These are phyloP conservation scores for Microctonus aethiopoides DNA, from an alignment of 2,888 invertebrate species.

Conservation along the genomic window DNA sequence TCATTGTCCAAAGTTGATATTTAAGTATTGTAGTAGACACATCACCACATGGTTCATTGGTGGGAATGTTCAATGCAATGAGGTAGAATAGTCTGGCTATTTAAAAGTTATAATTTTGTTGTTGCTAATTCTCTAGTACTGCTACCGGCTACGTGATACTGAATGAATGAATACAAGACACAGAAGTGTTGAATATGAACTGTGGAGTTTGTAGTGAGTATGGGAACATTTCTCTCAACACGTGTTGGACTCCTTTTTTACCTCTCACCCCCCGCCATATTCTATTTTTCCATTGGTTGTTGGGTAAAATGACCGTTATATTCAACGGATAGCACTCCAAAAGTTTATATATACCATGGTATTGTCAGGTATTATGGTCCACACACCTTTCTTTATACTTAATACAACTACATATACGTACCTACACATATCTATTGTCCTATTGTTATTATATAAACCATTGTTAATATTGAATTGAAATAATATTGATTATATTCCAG, in stretches of 20 bases:
- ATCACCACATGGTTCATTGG: no score
- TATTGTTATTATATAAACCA: not conserved
- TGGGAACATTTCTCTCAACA: conserved; percentile 1
- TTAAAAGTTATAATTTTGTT: no score
- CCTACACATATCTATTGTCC: not conserved
- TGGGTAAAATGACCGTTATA: not conserved
- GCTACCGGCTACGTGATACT: no score
- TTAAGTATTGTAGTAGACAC: no score
- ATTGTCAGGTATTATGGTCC: no score
- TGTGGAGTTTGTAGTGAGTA: not conserved
- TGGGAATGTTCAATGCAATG: no score
- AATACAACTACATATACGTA: not conserved
- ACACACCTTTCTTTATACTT: no score
- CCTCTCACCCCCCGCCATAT: not conserved
- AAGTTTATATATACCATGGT: not conserved
- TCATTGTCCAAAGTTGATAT: conserved; percentile 1
- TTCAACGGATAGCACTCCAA: not conserved
- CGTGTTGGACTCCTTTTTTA: not conserved
- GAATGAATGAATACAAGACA: no score
- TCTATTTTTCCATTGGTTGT: not conserved
- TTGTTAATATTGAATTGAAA: not conserved
- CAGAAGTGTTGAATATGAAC: no score
- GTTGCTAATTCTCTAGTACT: no score
- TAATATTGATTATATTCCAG: no score
- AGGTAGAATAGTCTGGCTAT: no score